phyloP scores from a whole-genome alignment of 2,888 invertebrate genomes.

The Lagria hirta region DNA sequence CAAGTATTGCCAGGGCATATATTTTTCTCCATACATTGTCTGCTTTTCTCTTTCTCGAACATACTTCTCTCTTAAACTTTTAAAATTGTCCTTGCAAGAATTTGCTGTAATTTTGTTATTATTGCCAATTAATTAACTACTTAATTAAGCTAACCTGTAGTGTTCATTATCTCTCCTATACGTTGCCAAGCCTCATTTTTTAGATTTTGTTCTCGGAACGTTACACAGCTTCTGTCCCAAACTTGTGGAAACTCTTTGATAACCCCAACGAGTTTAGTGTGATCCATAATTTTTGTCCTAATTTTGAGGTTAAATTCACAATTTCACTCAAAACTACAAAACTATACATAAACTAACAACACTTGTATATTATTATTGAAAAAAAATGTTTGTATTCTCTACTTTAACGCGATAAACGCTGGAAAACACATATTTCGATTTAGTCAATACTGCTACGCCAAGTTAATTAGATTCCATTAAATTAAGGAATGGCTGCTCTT shows the following conservation, averaged over 20 bases:
- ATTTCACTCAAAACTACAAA: no score
- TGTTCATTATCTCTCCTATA: slow-evolving; percentile 33
- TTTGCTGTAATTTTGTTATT: slow-evolving; percentile 30
- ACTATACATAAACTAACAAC: no score
- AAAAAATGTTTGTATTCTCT: no score
- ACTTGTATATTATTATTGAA: no score
- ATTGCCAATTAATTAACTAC: slow-evolving; percentile 19
- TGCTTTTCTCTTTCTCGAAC: slow-evolving; percentile 40
- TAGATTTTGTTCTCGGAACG: slow-evolving; percentile 38
- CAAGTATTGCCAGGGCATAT: slow-evolving; percentile 38
- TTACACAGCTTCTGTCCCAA: slow-evolving; percentile 40
- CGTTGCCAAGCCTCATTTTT: slow-evolving; percentile 39
- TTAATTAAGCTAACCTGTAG: slow-evolving; percentile 33
- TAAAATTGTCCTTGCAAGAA: slow-evolving; percentile 39
- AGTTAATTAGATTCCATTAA: slow-evolving; percentile 26
- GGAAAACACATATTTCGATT: slow-evolving; percentile 17
- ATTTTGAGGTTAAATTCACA: slow-evolving; percentile 8
- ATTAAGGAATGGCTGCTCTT: slow-evolving; percentile 19
- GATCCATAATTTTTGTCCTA: slow-evolving; percentile 32
- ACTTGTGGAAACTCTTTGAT: slow-evolving; percentile 37
- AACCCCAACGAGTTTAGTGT: slow-evolving; percentile 33
- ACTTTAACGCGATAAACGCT: neutral
- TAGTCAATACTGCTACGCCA: slow-evolving; percentile 17
- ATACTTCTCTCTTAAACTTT: slow-evolving; percentile 42
- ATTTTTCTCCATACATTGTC: slow-evolving; percentile 32